These are phyloP conservation scores for Drosophila emarginata DNA, from an alignment of 2,888 invertebrate species.

Conservation along the genomic window DNA sequence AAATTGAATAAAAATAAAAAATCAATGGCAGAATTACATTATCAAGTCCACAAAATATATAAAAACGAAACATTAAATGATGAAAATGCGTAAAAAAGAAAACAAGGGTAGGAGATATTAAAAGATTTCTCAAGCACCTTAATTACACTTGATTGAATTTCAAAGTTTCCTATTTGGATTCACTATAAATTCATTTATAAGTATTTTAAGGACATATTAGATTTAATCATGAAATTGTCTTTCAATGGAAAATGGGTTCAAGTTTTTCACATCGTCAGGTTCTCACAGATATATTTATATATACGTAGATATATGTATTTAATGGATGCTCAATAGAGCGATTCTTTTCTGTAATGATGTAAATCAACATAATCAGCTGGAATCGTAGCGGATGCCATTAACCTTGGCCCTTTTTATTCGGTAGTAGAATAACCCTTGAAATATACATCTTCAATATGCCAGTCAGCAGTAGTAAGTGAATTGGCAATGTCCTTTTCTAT, in stretches of 20 bases:
- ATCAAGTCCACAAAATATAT: neutral
- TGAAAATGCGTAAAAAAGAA: neutral
- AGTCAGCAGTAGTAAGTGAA: neutral
- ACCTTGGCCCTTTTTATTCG: slow-evolving; percentile 10
- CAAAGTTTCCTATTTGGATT: neutral
- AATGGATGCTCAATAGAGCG: neutral
- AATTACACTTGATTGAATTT: neutral
- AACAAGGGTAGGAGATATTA: neutral
- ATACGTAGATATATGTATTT: neutral
- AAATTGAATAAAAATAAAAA: neutral
- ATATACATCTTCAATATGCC: neutral
- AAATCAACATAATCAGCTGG: slow-evolving; percentile 7
- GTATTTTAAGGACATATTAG: neutral
- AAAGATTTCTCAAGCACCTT: neutral
- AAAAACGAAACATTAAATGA: neutral
- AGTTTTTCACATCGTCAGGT: neutral
- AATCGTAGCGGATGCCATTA: slow-evolving; percentile 1
- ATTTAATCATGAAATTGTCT: neutral
- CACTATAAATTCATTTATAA: neutral
- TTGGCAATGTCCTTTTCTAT: neutral
- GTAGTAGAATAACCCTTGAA: neutral
- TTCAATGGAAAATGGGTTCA: neutral
- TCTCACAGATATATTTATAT: neutral
- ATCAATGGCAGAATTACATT: too few relatives aligned
- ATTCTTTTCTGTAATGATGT: neutral